phyloP scores from a whole-genome alignment of 2,113 vertebrate genomes.

The Podilymbus podiceps region DNA sequence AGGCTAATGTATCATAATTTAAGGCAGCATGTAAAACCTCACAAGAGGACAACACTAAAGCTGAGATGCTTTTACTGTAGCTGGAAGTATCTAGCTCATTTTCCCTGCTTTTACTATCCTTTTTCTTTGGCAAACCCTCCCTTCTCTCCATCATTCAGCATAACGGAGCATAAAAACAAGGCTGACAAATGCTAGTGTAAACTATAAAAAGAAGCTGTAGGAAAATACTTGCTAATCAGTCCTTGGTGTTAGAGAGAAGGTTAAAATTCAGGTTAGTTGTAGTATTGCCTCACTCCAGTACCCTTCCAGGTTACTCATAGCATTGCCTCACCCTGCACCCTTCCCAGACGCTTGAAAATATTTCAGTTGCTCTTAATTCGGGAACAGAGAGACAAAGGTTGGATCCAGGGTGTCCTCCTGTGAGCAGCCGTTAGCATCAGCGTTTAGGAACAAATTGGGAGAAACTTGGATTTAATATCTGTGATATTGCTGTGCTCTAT shows the following conservation, averaged over 20 bases:
- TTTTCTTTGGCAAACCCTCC: conserved; percentile 38
- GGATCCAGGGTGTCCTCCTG: neutral
- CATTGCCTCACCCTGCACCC: neutral
- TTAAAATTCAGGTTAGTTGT: neutral
- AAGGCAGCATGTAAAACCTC: conserved; percentile 69
- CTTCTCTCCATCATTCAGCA: conserved; percentile 50
- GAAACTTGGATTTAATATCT: neutral
- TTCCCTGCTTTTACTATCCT: conserved; percentile 56
- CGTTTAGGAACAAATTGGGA: neutral
- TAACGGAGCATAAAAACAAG: conserved; percentile 48
- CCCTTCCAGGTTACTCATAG: neutral
- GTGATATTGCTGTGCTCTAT: neutral
- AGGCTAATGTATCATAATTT: conserved; percentile 75
- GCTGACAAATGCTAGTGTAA: conserved; percentile 39
- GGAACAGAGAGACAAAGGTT: neutral
- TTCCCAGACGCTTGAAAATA: neutral
- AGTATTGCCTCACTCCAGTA: neutral
- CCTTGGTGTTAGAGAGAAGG: neutral
- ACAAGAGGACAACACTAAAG: conserved; percentile 68
- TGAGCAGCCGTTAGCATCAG: neutral
- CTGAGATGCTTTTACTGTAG: conserved; percentile 65
- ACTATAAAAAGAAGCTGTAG: neutral
- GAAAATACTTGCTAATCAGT: conserved; percentile 20
- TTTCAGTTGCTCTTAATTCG: neutral
- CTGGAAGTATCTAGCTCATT: conserved; percentile 65